These are phyloP conservation scores for Trilocha varians DNA, from an alignment of 2,888 invertebrate genomes.

Conservation along the genomic window DNA sequence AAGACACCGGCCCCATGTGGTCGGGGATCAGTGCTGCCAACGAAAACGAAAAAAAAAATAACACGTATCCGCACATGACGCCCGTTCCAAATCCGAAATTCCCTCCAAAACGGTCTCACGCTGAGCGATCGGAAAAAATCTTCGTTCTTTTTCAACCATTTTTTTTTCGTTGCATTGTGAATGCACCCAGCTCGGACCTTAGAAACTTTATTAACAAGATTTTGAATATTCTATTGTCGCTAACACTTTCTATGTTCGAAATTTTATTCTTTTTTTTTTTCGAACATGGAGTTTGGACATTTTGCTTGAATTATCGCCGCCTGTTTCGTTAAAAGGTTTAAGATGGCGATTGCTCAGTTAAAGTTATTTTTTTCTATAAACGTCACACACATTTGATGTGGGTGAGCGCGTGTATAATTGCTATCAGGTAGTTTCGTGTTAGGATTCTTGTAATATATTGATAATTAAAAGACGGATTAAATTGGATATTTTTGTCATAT, in stretches of 20 bases:
- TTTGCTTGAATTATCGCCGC: conserved; percentile 72
- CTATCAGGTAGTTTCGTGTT: conserved; percentile 64
- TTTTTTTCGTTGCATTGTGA: conserved; percentile 41
- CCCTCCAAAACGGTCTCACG: conserved; percentile 69
- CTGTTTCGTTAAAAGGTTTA: conserved; percentile 69
- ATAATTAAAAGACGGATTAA: conserved; percentile 71
- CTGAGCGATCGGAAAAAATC: conserved; percentile 54
- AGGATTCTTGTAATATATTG: conserved; percentile 65
- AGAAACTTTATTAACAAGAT: conserved; percentile 71
- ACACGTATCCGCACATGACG: conserved; percentile 53
- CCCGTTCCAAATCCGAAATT: conserved; percentile 61
- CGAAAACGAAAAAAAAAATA: conserved; percentile 21
- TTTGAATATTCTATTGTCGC: conserved; percentile 69
- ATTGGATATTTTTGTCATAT: conserved; percentile 70
- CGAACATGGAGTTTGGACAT: conserved; percentile 60
- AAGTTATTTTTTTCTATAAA: conserved; percentile 49
- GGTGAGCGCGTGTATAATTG: conserved; percentile 72
- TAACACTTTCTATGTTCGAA: conserved; percentile 70
- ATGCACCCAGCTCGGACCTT: conserved; percentile 36
- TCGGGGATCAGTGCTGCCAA: conserved; percentile 9
- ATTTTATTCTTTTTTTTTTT: conserved; percentile 47
- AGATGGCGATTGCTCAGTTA: conserved; percentile 36
- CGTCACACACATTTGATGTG: conserved; percentile 63
- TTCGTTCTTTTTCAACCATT: conserved; percentile 37
- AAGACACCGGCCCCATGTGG: conserved; percentile 23